Evolutionary conservation across 2,888 invertebrate species (phyloP), one percentile per base, ranked within the genome.

Genomic region (Hylaea fasciaria): DNA sequence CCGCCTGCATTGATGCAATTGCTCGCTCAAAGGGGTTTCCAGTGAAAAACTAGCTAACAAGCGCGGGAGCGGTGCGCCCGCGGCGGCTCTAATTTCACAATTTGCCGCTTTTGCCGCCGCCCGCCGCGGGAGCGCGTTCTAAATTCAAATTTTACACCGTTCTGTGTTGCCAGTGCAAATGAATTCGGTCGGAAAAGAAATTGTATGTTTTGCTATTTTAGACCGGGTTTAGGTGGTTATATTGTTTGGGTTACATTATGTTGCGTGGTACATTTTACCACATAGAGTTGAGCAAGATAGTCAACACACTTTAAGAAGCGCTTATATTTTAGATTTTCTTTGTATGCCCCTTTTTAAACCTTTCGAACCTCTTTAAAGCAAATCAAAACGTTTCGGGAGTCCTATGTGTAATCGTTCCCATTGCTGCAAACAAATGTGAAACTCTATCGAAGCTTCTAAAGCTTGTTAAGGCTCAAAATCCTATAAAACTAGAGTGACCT

Each of bases 31-130:
- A 89, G 89, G 89, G 87, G 85, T 84, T 82, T 82, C 81, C 75
- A 77, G 73, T 72, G 85, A 89, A 90, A 89, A 90, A 90, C 90
- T 89, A 89, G 80, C 89, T 89, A 90, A 91, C 91, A 86, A 90
- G 87, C 87, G 75, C 65, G 66, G 68, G 74, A 71, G 81, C 81
- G 76, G 77, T 82, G 83, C 85, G 86, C 88, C 85, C 82, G 85
- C 83, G 77, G 78, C 78, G 76, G 73, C 73, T 78, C 87, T 89
- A 88, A 88, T 89, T 60, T 86, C 88, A 85, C 88, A 89, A 89
- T 89, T 89, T 85, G 85, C 83, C 76, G 72, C 77, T 46, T 52
- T 47, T 72, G 77, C 78, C 75, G 60, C 51, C 43, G 43, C 76
- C 76, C 81, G 81, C 82, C 81, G 82, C 78, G 86, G 82, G 84